phyloP scores from a whole-genome alignment of 2,797 vertebrate genomes.

The Erethizon dorsatum region DNA sequence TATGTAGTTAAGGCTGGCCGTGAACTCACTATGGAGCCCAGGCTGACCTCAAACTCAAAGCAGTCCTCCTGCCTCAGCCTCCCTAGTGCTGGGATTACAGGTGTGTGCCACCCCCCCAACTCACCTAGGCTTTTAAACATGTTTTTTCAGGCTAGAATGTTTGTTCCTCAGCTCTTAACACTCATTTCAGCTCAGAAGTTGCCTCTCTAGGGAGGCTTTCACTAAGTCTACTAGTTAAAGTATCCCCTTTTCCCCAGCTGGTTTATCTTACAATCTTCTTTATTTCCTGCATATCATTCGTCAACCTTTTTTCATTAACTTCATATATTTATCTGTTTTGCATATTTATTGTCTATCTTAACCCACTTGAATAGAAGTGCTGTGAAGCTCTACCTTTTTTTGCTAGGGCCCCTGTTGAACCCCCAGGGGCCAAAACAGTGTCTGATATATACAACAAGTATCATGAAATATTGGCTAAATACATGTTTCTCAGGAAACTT shows the following conservation, averaged over 20 bases:
- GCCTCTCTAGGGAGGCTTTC: neutral
- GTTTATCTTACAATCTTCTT: neutral
- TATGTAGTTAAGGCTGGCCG: too few relatives aligned
- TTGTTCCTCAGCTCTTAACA: neutral
- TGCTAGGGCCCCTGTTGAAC: neutral
- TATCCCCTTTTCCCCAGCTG: neutral
- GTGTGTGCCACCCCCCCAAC: too few relatives aligned
- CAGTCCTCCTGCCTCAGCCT: neutral
- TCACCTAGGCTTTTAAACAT: constrained; percentile 11
- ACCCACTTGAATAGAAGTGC: neutral
- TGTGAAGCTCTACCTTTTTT: neutral
- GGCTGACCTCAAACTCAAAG: neutral
- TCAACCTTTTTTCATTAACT: neutral
- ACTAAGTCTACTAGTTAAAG: neutral
- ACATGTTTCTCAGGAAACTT: neutral
- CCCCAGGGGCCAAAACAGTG: neutral
- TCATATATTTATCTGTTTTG: neutral
- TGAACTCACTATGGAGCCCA: too few relatives aligned
- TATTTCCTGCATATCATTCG: constrained; percentile 6
- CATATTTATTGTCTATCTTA: neutral
- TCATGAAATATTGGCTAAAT: neutral
- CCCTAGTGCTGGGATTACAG: neutral
- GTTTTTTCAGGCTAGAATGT: neutral
- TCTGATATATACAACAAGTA: neutral
- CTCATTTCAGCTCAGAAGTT: neutral